Base-by-base conservation (phyloP, 2,888 invertebrate species). In the Amphimallon solstitiale region DNA sequence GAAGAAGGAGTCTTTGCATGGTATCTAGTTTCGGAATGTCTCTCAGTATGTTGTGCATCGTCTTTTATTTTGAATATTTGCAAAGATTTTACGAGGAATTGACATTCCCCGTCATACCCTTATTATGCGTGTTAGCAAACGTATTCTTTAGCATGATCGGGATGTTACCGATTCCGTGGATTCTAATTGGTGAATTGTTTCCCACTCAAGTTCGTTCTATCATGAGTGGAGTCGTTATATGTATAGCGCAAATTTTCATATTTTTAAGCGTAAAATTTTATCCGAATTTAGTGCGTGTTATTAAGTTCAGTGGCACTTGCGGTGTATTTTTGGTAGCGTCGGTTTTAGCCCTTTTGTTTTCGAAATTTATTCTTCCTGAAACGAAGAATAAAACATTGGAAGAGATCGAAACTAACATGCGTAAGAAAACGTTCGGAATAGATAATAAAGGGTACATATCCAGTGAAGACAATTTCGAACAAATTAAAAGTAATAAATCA, bases 111-210 rank as follows among this genome's bases (percentile, higher is more conserved):
- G n/a, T 51, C 1, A 51, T 71, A 10, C 71, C 71, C 21, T 76
- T 91, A 2, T 82, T 88, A 0, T 90, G 90, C 70, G 85, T 92
- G 0, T 80, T 90, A 23, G 82, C 88, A 12, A 90, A 91, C 77
- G 91, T 92, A 0, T 87, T 88, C 0, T 89, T 89, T 74, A 90
- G 90, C 68, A 92, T 91, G 91, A 85, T 91, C 1, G 91, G 91
- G 0, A 90, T 90, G 79, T 79, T 91, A 0, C 91, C 91, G 19
- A 82, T 92, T 2, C 91, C 91, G 0, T 91, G 91, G 90, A 88
- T 91, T 23, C 88, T 92, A 87, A 90, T 89, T 0, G 90, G 90
- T 1, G 91, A 91, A 75, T 77, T 91, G 45, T 91, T 90, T 73
- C 90, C 91, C 1, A 84, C 90, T 69, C 85, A 87, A 65, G 89